These are phyloP conservation scores for Equus quagga DNA, from an alignment of 2,113 vertebrate genomes.

Conservation along the genomic window DNA sequence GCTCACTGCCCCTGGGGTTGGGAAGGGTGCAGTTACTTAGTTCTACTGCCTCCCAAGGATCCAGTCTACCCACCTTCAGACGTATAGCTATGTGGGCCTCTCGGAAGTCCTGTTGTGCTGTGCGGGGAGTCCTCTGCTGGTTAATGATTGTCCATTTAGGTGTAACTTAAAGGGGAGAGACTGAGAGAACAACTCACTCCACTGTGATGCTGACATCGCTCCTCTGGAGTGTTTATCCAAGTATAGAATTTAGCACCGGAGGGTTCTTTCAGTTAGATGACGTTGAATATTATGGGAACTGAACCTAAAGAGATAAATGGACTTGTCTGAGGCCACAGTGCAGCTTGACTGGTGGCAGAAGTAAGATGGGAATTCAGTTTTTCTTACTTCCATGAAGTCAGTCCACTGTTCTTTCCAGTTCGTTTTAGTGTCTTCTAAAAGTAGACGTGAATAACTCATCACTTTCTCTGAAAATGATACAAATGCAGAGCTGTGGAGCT, in stretches of 20 bases:
- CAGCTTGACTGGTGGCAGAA: background rate
- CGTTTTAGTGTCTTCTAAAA: slow-evolving; percentile 14
- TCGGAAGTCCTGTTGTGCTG: too few relatives aligned
- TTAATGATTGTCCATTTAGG: too few relatives aligned
- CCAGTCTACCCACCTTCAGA: too few relatives aligned
- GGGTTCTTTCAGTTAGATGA: background rate
- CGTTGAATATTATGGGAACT: background rate
- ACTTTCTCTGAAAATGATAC: background rate
- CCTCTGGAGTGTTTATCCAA: background rate
- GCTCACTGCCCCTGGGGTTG: too few relatives aligned
- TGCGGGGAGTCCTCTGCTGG: too few relatives aligned
- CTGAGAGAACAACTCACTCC: too few relatives aligned
- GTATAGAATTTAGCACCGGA: background rate
- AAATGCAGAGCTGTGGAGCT: background rate
- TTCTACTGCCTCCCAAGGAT: too few relatives aligned
- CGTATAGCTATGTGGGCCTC: too few relatives aligned
- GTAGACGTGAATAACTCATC: background rate
- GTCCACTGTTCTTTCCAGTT: background rate
- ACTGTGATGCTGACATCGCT: too few relatives aligned
- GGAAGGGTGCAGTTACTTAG: too few relatives aligned
- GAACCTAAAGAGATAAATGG: background rate
- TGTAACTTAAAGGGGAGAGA: too few relatives aligned
- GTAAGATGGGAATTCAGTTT: background rate
- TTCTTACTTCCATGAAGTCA: background rate
- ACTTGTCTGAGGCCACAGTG: background rate